Base-by-base conservation (phyloP, 1,140 invertebrate genomes). In the Parapsyche elsis region DNA sequence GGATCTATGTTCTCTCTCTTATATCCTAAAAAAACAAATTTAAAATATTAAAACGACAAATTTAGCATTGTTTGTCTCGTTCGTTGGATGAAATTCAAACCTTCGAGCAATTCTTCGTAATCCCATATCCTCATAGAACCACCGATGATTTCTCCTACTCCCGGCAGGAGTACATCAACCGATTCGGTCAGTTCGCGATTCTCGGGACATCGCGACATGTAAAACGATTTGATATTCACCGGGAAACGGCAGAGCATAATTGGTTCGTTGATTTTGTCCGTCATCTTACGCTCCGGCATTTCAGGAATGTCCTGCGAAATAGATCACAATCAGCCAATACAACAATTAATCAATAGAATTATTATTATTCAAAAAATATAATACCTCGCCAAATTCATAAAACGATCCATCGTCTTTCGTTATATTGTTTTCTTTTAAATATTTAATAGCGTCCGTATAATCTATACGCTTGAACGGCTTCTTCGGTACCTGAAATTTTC, bases 91-190 rank as follows among this genome's bases (percentile, higher is more conserved):
- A 24, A 64, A 64, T 23, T 53, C 83, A 19, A 23, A 89, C 92
- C 98, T 85, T 94, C 94, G 64, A 97, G 82, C 14, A 99, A 87
- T 86, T 99, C 96, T 9, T 98, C 93, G 77, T 93, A 89, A 84
- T 99, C 91, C 91, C 92, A 95, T 80, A 97, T 98, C 94, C 99
- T 98, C 98, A 99, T 99, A 0, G 98, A 99, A 0, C 99, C 99
- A n/a, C 99, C 99, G 67, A 99, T 94, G 85, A 99, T 99, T 90
- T 99, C 99, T 0, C 98, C 99, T 21, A 99, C 99, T 86, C 96
- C 96, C 0, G 98, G 98, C 89, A 99, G 91, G 61, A 99, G 88
- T 9, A 99, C 92, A 89, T 99, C 99, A 19, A 98, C 98, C 30
- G 98, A 99, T 88, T 99, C 98, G 0, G 98, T 99, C 0, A 99